Evolutionary conservation across 2,888 invertebrate species (phyloP), one percentile per base, ranked within the genome.

Genomic region (Chloroclysta siterata): DNA sequence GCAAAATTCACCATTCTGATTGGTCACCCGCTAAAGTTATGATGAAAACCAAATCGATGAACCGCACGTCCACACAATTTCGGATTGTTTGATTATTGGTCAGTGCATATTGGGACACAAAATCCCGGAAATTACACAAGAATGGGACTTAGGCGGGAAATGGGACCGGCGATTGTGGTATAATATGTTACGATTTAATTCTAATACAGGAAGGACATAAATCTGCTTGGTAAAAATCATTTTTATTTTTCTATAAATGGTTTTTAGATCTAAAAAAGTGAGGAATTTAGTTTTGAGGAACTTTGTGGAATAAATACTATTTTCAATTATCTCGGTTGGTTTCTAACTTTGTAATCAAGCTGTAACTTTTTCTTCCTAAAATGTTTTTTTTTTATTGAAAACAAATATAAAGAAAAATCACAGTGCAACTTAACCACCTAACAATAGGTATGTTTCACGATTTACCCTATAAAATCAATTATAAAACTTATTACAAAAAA

Each of bases 41-140:
- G 57, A 65, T 67, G 56, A 59, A 64, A 60, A 58, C 50, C 56
- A 53, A 53, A 62, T 64, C 36, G 47, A 51, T 55, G 29, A 63
- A 58, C 72, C 69, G 14, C 64, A 68, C 68, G 68, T 65, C 51
- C 63, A 44, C 46, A 57, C 57, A 47, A 61, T 63, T 68, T 50
- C 53, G 44, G 58, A 67, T 60, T 69, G 64, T 68, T 67, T 64
- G 66, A 59, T 64, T 63, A 65, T 60, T 66, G 70, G 66, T 65
- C 62, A 65, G 56, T 65, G 70, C 68, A 72, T 60, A 72, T 69
- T 67, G 69, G 65, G 54, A 63, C 50, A 57, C 63, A 51, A 54
- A 69, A 62, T 62, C 22, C 66, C 70, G 71, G 71, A 72, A 68
- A 72, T 72, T 70, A 72, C 56, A 65, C 66, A 71, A 69, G 69